Conservation (phyloP, 2,797 vertebrate species). For the Hippocampus kuda region DNA sequence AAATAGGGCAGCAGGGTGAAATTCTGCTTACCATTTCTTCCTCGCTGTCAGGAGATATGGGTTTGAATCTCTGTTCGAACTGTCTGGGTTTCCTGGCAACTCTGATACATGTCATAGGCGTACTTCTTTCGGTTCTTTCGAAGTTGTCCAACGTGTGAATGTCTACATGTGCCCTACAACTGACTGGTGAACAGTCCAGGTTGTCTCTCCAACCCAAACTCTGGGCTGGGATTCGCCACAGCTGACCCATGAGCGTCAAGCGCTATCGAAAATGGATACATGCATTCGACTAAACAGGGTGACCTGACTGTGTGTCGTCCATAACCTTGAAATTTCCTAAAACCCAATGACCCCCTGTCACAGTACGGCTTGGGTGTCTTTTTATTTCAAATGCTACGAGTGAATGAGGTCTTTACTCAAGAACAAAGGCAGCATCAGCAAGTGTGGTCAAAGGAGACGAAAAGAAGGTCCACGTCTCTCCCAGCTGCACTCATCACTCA, state of each 20-base stretch:
- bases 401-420: conserved; percentile 53
- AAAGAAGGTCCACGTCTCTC: conserved; percentile 48
- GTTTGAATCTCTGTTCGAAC: too few species aligned
- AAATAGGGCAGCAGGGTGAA: too few species aligned
- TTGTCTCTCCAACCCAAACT: too few species aligned
- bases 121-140: not conserved
- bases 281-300: not conserved
- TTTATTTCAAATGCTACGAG: conserved; percentile 47
- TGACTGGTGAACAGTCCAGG: too few species aligned
- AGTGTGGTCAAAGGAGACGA: conserved; percentile 45
- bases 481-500: conserved; percentile 69
- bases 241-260: too few species aligned
- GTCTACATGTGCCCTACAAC: too few species aligned
- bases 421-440: conserved; percentile 58
- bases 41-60: too few species aligned
- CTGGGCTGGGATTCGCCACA: not conserved
- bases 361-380: not conserved
- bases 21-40: too few species aligned
- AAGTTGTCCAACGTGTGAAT: not conserved
- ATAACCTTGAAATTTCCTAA: not conserved
- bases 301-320: not conserved
- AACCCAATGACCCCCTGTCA: not conserved
- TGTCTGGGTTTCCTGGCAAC: too few species aligned
- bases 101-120: too few species aligned
- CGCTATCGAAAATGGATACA: not conserved